Evolutionary conservation across 2,797 vertebrate species (phyloP), one percentile per base, ranked within the genome.

Genomic region (Glossophaga mutica): DNA sequence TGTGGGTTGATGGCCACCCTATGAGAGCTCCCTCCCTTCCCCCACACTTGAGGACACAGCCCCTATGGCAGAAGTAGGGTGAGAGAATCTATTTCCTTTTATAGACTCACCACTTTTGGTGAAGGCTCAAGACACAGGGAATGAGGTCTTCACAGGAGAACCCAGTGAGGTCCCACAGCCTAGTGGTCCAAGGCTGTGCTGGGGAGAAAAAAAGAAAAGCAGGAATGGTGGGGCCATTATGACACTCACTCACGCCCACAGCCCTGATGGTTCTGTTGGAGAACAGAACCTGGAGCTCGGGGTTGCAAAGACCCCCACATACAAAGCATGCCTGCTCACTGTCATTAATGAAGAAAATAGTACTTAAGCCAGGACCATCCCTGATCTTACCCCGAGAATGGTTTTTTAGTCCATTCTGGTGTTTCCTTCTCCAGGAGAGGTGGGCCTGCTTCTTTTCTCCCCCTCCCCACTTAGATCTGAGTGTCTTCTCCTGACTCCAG

Each of bases 151-250:
- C 98, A 59, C 99, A 98, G 79, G 99, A 99, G 98, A 99, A 99
- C 14, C 99, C 99, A 0, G 99, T 99, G 96, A 98, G 98, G 74
- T 99, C 99, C 0, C 97, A 98, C 34, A 99, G 97, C 94, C 98
- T 99, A 68, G 97, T 97, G 52, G 99, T 99, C 99, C 99, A 99
- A 62, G 99, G 98, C 34, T 98, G 99, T 97, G 99, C 99, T 99
- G 98, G 24, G 77, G 76, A 97, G 87, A 55, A 62, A 14, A 59
- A 32, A 62, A 59, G 57, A 29, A 90, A 68, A 97, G 81, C 8
- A 82, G 37, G 70, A 7, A 62, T 42, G 4, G 4, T 32, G 18
- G 29, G 62, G 55, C n/a, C 0, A 0, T 48, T 10, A 11, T 2
- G 11, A 50, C 2, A 4, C 59, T n/a, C 24, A 21, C 4, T 22